A percentile compares a stretch with the other conserved stretches of the same genome.
These are phyloP conservation scores for western clawed frog (Xenopus tropicalis) DNA, from an alignment of 2,113 vertebrate species.

Conservation along the genomic window UCB_Xtro_10.0 CM004447.2:159834501-159835000, in stretches of 20 bases:
- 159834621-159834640: background rate
- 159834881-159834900: too few species aligned
- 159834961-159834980: too few species aligned
- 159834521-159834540: background rate
- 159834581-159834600: conserved; percentile 26
- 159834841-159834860: too few species aligned
- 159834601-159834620: conserved; percentile 19
- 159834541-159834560: conserved; percentile 18
- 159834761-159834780: background rate
- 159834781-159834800: too few species aligned
- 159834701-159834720: conserved; percentile 31
- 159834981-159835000: too few species aligned
- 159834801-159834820: too few species aligned
- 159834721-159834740: background rate
- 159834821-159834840: too few species aligned
- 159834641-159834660: conserved; percentile 5
- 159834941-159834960: too few species aligned
- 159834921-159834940: too few species aligned
- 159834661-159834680: conserved; percentile 18
- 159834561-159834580: conserved; percentile 33
- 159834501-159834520: too few species aligned
- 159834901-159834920: too few species aligned
- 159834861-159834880: too few species aligned
- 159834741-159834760: conserved; percentile 7
- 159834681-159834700: conserved; percentile 18